Evolutionary conservation across 2,888 invertebrate genomes (phyloP).

Genomic region (Cartodere bifasciata): DNA sequence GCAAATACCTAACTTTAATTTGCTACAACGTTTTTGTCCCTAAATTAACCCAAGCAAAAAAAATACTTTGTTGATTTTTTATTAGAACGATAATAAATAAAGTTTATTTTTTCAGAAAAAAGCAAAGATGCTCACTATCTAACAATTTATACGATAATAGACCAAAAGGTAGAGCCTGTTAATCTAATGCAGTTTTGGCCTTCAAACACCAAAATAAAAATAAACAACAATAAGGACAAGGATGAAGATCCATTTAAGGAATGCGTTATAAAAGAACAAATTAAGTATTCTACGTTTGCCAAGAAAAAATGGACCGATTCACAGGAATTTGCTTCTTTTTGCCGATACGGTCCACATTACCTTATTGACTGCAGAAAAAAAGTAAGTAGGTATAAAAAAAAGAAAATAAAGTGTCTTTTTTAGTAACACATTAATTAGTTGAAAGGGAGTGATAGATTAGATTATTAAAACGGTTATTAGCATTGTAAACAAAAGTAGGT

Average conservation of each 20-base stretch:
- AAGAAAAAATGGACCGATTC: conserved; percentile 55
- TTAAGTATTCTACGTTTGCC: conserved; percentile 44
- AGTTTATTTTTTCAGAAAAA: conserved; percentile 45
- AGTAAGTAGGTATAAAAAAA: too few species aligned
- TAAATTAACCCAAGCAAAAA: too few species aligned
- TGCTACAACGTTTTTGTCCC: too few species aligned
- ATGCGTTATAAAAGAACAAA: conserved; percentile 55
- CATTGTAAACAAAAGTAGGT: too few species aligned
- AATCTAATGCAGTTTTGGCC: conserved; percentile 57
- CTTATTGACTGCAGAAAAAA: too few species aligned
- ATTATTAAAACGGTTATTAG: too few species aligned
- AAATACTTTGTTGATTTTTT: too few species aligned
- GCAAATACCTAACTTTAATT: too few species aligned
- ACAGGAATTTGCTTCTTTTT: conserved; percentile 57
- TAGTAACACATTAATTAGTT: too few species aligned
- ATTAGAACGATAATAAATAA: conserved; percentile 7
- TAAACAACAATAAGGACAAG: conserved; percentile 61
- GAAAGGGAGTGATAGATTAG: too few species aligned
- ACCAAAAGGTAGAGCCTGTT: conserved; percentile 46
- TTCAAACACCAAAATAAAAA: conserved; percentile 52
- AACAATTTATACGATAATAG: conserved; percentile 51
- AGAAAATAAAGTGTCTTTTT: too few species aligned
- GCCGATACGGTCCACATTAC: conserved; percentile 59
- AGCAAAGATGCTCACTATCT: conserved; percentile 61
- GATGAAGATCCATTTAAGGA: conserved; percentile 53